A percentile compares a stretch with the other conserved stretches of the same genome.
These are phyloP conservation scores for Pseudachorutes palmiensis DNA, from an alignment of 1,140 invertebrate species.

Conservation along the genomic window DNA sequence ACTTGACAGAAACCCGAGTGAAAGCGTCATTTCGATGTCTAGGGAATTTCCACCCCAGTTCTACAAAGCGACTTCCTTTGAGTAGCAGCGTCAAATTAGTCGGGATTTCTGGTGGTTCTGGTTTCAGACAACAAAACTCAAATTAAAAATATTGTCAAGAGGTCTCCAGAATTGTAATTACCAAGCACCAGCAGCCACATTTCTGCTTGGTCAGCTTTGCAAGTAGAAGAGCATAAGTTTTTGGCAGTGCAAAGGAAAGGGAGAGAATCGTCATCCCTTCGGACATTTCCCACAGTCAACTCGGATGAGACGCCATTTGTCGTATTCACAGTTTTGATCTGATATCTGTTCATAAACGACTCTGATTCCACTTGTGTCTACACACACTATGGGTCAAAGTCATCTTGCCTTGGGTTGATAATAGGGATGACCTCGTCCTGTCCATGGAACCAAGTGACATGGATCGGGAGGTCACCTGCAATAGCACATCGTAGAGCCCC, in stretches of 20 bases:
- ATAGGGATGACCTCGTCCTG: slow-evolving; percentile 25
- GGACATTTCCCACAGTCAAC: slow-evolving; percentile 44
- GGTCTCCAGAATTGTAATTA: neutral
- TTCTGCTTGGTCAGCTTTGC: neutral
- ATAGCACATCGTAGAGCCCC: slow-evolving; percentile 47
- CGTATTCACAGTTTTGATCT: slow-evolving; percentile 27
- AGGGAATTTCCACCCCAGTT: slow-evolving; percentile 37
- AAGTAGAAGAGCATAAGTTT: slow-evolving; percentile 32
- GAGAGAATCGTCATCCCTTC: slow-evolving; percentile 38
- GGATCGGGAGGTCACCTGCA: slow-evolving; percentile 46
- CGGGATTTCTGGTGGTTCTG: slow-evolving; percentile 38
- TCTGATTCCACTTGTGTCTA: slow-evolving; percentile 6
- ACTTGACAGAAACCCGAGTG: slow-evolving; percentile 44
- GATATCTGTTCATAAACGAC: slow-evolving; percentile 32
- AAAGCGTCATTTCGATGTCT: slow-evolving; percentile 47
- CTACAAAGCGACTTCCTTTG: slow-evolving; percentile 38
- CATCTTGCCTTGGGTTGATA: slow-evolving; percentile 24
- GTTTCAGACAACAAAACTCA: neutral
- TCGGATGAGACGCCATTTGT: slow-evolving; percentile 28
- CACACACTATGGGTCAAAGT: neutral
- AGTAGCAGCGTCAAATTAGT: slow-evolving; percentile 35
- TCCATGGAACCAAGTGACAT: slow-evolving; percentile 43
- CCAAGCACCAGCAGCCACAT: slow-evolving; percentile 5
- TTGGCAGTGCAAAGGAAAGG: slow-evolving; percentile 38
- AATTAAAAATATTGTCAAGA: neutral